phyloP scores from a whole-genome alignment of 2,888 invertebrate species.

The Reticulitermes lucifugus region DNA sequence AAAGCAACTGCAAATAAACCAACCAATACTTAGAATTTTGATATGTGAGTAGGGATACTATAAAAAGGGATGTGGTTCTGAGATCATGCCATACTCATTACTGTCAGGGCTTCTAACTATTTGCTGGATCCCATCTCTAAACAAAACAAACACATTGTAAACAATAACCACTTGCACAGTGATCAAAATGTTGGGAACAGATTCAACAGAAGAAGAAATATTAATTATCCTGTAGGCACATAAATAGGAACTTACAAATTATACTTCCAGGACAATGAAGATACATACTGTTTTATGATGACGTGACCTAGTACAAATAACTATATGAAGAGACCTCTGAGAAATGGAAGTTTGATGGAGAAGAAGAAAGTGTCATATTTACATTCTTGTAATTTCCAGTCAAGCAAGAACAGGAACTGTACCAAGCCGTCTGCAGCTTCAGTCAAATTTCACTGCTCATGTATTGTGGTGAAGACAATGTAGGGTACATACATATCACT shows the following conservation, averaged over 20 bases:
- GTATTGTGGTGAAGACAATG: background rate
- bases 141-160: background rate
- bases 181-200: background rate
- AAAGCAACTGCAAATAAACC: constrained; percentile 39
- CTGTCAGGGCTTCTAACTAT: constrained; percentile 24
- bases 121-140: background rate
- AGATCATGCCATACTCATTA: constrained; percentile 34
- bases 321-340: background rate
- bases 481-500: background rate
- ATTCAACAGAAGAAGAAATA: background rate
- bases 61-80: constrained; percentile 27
- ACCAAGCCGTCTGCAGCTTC: background rate
- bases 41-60: constrained; percentile 20
- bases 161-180: background rate
- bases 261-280: too few species aligned
- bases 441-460: background rate
- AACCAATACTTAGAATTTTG: constrained; percentile 18
- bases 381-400: background rate
- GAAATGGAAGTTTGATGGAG: background rate
- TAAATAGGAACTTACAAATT: constrained; percentile 2
- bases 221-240: background rate
- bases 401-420: background rate
- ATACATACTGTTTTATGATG: too few species aligned
- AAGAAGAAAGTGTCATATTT: background rate
- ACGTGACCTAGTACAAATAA: background rate